Conservation (phyloP, 2,888 invertebrate genomes). For the Leptothorax acervorum region DNA sequence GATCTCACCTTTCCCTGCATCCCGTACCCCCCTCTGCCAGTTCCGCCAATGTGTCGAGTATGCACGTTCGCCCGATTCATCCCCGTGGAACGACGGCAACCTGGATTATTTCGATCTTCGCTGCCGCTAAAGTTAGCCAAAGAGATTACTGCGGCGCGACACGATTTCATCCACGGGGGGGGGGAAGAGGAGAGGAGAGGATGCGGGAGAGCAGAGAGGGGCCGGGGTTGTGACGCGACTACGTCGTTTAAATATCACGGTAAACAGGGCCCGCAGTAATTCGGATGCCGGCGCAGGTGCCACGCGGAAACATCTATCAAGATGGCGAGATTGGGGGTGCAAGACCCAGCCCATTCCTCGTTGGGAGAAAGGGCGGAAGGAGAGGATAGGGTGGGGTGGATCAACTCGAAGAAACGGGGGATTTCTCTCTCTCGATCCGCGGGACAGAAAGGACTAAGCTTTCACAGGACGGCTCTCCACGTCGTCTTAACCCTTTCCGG, state of each 20-base stretch:
- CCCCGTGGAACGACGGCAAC: slow-evolving; percentile 65
- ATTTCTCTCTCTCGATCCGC: slow-evolving; percentile 57
- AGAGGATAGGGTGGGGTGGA: slow-evolving; percentile 61
- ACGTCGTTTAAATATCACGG: slow-evolving; percentile 74
- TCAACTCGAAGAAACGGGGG: slow-evolving; percentile 75
- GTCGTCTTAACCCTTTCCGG: slow-evolving; percentile 80
- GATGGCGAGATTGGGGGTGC: slow-evolving; percentile 76
- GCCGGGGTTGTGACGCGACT: slow-evolving; percentile 41
- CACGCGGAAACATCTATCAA: slow-evolving; percentile 83
- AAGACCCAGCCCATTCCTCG: slow-evolving; percentile 68
- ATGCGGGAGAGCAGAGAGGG: slow-evolving; percentile 37
- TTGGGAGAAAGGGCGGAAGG: slow-evolving; percentile 59
- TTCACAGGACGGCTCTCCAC: slow-evolving; percentile 61
- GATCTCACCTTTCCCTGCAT: slow-evolving; percentile 20
- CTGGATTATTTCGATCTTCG: slow-evolving; percentile 81
- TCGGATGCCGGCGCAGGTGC: slow-evolving; percentile 83
- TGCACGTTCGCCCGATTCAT: slow-evolving; percentile 75
- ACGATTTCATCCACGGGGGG: slow-evolving; percentile 50
- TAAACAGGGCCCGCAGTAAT: slow-evolving; percentile 78
- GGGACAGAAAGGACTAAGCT: slow-evolving; percentile 72
- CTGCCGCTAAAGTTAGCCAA: slow-evolving; percentile 80
- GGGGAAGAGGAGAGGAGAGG: slow-evolving; percentile 7
- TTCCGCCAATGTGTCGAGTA: slow-evolving; percentile 52
- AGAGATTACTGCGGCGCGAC: slow-evolving; percentile 72
- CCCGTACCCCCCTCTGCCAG: not conserved